Evolutionary conservation across 2,113 vertebrate species (phyloP).

Genomic region (Podarcis cretensis): DNA sequence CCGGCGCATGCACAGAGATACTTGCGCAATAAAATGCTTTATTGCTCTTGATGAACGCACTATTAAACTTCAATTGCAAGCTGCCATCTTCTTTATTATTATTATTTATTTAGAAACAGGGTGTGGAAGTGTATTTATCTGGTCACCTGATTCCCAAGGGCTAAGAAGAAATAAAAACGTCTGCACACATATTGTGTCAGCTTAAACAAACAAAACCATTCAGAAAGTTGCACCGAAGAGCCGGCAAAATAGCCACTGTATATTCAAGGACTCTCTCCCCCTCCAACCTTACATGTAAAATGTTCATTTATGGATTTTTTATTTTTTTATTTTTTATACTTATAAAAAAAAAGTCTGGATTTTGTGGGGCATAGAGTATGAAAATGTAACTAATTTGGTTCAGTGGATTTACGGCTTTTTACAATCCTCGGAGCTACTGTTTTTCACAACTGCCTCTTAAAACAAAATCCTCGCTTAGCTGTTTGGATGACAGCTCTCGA

Average conservation of each 20-base stretch:
- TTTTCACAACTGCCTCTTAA: neutral
- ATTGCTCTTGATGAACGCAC: conserved; percentile 56
- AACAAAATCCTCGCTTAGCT: accelerated
- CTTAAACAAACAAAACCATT: neutral
- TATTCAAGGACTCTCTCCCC: neutral
- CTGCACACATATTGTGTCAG: neutral
- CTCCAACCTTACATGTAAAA: neutral
- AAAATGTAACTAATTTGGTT: conserved; percentile 54
- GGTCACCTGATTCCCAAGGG: conserved; percentile 43
- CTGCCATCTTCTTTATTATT: conserved; percentile 14
- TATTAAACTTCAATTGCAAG: conserved; percentile 56
- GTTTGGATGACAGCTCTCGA: neutral
- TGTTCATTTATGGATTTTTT: conserved; percentile 7
- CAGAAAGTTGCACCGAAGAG: conserved; percentile 15
- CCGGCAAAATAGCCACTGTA: conserved; percentile 44
- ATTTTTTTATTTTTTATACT: too few species aligned
- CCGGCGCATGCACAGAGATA: conserved; percentile 56
- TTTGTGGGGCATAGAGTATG: conserved; percentile 56
- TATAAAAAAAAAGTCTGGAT: neutral
- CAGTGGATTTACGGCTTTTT: conserved; percentile 50
- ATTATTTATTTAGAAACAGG: neutral
- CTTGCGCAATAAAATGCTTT: conserved; percentile 66
- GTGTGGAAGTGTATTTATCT: conserved; percentile 26
- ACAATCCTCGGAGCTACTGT: conserved; percentile 37
- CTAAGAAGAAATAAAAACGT: conserved; percentile 33